Evolutionary conservation across 2,113 vertebrate species (phyloP).

Genomic region (Myocastor coypus): DNA sequence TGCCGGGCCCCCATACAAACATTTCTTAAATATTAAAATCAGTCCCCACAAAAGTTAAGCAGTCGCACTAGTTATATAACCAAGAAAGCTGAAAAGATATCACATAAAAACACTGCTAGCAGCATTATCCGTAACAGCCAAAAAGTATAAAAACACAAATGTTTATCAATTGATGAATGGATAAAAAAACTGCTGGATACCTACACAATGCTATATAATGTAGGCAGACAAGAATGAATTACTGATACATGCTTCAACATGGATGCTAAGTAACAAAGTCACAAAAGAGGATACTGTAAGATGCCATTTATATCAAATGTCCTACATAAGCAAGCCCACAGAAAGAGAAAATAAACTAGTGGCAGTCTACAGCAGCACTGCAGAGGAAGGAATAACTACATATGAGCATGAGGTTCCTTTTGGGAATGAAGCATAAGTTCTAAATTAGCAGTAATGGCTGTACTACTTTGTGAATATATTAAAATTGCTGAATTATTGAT

Average conservation of each 20-base stretch:
- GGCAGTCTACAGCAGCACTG: background rate
- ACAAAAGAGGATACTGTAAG: background rate
- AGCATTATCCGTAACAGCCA: background rate
- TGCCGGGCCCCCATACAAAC: too few species aligned
- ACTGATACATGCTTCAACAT: background rate
- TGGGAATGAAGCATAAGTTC: background rate
- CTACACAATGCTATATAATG: background rate
- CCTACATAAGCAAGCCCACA: conserved; percentile 28
- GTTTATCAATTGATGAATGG: background rate
- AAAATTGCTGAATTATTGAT: background rate
- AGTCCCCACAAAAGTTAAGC: background rate
- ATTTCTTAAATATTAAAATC: conserved; percentile 36
- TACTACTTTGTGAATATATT: background rate
- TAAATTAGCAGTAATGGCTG: background rate
- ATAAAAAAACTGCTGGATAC: background rate
- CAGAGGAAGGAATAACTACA: background rate
- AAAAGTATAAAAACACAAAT: background rate
- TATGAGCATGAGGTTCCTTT: background rate
- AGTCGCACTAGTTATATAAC: background rate
- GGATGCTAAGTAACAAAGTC: background rate
- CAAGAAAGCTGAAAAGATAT: background rate
- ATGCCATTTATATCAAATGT: conserved; percentile 11
- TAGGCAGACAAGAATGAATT: background rate
- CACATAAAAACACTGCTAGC: background rate
- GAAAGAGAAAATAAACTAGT: background rate